Evolutionary conservation across 2,888 invertebrate genomes (phyloP).

Genomic region (Drosophila macrospina): DNA sequence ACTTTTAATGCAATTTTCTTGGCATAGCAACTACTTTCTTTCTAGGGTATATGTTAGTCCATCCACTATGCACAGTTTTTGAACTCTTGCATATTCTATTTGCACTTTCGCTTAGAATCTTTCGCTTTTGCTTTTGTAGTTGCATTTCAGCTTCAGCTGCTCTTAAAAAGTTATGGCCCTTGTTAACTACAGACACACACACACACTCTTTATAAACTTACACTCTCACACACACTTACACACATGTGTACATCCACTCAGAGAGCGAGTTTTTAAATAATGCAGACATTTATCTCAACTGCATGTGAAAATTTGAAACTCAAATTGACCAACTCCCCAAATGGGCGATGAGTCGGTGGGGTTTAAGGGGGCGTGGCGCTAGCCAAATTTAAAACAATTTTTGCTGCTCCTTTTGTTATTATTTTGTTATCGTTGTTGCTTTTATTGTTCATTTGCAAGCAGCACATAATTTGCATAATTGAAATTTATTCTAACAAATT

Average conservation of each 20-base stretch:
- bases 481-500: constrained; percentile 64
- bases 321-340: constrained; percentile 38
- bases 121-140: constrained; percentile 20
- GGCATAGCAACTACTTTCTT: too few species aligned
- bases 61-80: neutral
- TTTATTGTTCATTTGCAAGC: constrained; percentile 2
- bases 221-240: constrained; percentile 1
- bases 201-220: neutral
- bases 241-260: constrained; percentile 1
- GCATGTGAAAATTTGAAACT: constrained; percentile 22
- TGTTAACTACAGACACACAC: constrained; percentile 33
- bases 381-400: neutral
- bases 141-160: constrained; percentile 41
- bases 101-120: constrained; percentile 41
- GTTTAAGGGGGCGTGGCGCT: neutral
- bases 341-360: neutral
- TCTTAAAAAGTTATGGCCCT: constrained; percentile 53
- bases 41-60: constrained; percentile 14
- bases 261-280: constrained; percentile 61
- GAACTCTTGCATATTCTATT: constrained; percentile 34
- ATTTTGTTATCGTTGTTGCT: constrained; percentile 10
- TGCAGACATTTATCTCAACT: constrained; percentile 49
- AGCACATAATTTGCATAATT: constrained; percentile 68
- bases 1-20: too few species aligned
- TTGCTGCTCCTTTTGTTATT: neutral